Evolutionary conservation across 2,797 vertebrate species (phyloP), one percentile per base, ranked within the genome.

Genomic region (Phataginus tricuspis): DNA sequence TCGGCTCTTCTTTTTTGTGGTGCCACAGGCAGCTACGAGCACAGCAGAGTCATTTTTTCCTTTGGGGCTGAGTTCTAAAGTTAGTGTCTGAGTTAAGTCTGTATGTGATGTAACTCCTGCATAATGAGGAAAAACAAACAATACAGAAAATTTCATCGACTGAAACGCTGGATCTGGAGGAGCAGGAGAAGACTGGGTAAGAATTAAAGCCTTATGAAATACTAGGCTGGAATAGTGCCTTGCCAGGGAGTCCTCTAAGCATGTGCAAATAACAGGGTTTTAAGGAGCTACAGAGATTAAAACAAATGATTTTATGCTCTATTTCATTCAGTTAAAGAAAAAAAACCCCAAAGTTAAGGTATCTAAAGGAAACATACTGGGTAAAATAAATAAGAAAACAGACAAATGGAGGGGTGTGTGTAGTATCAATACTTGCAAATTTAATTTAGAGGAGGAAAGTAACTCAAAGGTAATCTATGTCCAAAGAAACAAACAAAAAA

Each of bases 251-350:
- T 39, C 25, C 19, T 63, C 19, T 2, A 34, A 82, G 66, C 13
- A 59, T 19, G 14, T 34, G 12, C 74, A 86, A 82, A 77, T 66
- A 86, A 19, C 2, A 71, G 71, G 49, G 25, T 29, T 94, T 71
- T 16, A 53, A 95, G 68, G 55, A 93, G 34, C 63, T 71, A 57
- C 55, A 59, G 61, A 92, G 42, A 91, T 29, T 29, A 79, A 31
- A 82, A 91, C 45, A 87, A 86, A 69, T 72, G 23, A 77, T 59
- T 77, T 49, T 85, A 85, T 25, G 1, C 34, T 82, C 34, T 91
- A 39, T 59, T 91, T 82, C 25, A 72, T 91, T 94, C 61, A 85
- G 39, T 88, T 71, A 78, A 69, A 59, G 64, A 79, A 79, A 85
- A 85, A 89, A 84, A 95, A 75, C 42, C 16, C 12, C 15, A 96